Percentiles rank a stretch among this genome's conserved stretches.
Conservation (phyloP, 2,113 vertebrate genomes). For the Sterna hirundo region DNA sequence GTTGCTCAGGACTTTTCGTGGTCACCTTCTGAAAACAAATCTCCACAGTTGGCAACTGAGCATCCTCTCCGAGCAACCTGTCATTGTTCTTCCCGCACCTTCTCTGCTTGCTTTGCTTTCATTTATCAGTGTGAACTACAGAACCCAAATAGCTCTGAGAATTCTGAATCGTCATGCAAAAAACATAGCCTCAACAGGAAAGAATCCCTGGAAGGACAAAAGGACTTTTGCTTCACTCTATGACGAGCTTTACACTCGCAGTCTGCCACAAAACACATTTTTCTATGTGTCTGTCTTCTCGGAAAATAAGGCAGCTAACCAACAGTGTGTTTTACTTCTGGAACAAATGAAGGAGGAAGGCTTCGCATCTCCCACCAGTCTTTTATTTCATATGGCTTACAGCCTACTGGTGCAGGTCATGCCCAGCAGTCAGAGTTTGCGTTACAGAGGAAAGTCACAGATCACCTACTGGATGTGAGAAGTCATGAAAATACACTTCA, state of each 20-base stretch:
- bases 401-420: neutral
- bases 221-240: neutral
- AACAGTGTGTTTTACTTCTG: neutral
- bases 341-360: neutral
- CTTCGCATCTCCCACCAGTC: neutral
- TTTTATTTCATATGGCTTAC: neutral
- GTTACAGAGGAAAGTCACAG: neutral
- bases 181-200: neutral
- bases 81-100: neutral
- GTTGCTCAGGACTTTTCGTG: neutral
- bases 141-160: neutral
- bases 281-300: neutral
- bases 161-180: neutral
- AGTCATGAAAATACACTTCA: neutral
- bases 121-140: neutral
- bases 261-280: neutral
- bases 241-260: neutral
- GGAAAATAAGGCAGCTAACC: neutral
- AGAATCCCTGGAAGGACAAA: neutral
- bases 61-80: neutral
- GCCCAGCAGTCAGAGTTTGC: neutral
- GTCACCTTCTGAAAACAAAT: neutral
- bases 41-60: neutral
- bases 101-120: neutral
- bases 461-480: neutral